Evolutionary conservation across 2,113 vertebrate species (phyloP).

Genomic region (Oryzias javanicus): DNA sequence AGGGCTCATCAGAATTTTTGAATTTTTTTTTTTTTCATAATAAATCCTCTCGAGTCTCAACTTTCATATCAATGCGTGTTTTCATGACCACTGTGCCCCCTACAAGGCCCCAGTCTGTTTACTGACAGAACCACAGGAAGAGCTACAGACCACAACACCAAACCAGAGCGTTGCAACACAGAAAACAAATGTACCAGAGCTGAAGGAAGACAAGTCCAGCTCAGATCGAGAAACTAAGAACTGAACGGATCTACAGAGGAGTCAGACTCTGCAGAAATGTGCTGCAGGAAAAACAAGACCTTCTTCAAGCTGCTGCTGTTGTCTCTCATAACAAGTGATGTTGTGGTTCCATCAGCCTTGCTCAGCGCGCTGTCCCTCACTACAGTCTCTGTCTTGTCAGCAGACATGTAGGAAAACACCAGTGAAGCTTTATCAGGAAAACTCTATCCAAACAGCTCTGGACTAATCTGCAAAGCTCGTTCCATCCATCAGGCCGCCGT

Average conservation of each 20-base stretch:
- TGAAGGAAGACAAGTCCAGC: neutral
- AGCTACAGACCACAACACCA: too few relatives aligned
- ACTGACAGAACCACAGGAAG: too few relatives aligned
- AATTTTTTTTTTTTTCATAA: too few relatives aligned
- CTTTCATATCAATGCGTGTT: too few relatives aligned
- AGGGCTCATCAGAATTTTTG: too few relatives aligned
- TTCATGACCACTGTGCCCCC: too few relatives aligned
- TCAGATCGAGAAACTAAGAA: neutral
- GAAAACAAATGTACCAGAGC: too few relatives aligned
- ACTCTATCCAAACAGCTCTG: constrained; percentile 43
- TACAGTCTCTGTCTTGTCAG: constrained; percentile 46
- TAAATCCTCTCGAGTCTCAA: too few relatives aligned
- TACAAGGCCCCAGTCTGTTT: too few relatives aligned
- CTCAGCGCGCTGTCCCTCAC: constrained; percentile 33
- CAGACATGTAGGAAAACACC: constrained; percentile 55
- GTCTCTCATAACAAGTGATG: constrained; percentile 52
- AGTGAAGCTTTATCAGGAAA: constrained; percentile 41
- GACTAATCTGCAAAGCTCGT: constrained; percentile 39
- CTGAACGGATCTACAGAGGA: neutral
- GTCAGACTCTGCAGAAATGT: constrained; percentile 10
- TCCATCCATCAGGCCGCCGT: constrained; percentile 54
- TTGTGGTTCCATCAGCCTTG: constrained; percentile 47
- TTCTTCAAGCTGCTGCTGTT: constrained; percentile 23
- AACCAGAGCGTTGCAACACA: too few relatives aligned
- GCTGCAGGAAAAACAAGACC: neutral